A percentile compares a stretch with the other conserved stretches of the same genome.
Conservation (phyloP, 1,140 invertebrate genomes). For the Trissolcus basalis region DNA sequence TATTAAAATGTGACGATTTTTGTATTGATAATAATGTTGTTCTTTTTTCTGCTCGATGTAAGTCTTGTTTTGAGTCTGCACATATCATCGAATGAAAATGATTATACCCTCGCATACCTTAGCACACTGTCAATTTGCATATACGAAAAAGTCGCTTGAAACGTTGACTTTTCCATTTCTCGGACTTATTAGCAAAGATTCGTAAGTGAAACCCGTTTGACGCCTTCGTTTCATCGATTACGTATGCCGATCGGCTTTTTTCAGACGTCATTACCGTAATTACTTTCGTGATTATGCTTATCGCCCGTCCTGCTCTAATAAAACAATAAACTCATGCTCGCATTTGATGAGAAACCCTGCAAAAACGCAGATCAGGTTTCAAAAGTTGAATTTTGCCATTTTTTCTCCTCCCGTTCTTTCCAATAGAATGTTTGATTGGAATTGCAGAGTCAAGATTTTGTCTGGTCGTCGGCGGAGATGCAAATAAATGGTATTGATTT, state of each 20-base stretch:
- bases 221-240: slow-evolving; percentile 31
- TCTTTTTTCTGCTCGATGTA: slow-evolving; percentile 5
- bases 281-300: slow-evolving; percentile 35
- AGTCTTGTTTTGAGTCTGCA: slow-evolving; percentile 8
- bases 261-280: slow-evolving; percentile 27
- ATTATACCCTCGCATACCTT: slow-evolving; percentile 33
- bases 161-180: slow-evolving; percentile 32
- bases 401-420: slow-evolving; percentile 5
- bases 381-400: slow-evolving; percentile 5
- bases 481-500: slow-evolving; percentile 14
- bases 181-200: slow-evolving; percentile 47
- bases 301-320: slow-evolving; percentile 17
- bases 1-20: slow-evolving; percentile 21
- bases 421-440: slow-evolving; percentile 1
- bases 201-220: slow-evolving; percentile 47
- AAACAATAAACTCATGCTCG: slow-evolving; percentile 26
- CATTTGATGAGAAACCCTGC: slow-evolving; percentile 20
- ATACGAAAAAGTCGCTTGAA: slow-evolving; percentile 21
- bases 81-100: slow-evolving; percentile 18
- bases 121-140: slow-evolving; percentile 43
- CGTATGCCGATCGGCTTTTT: slow-evolving; percentile 28
- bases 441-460: not conserved
- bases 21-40: slow-evolving; percentile 4
- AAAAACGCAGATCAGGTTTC: slow-evolving; percentile 16
- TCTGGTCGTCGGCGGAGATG: too few relatives aligned